Evolutionary conservation across 2,888 invertebrate species (phyloP), one percentile per base, ranked within the genome.

Genomic region (Apoda limacodes): DNA sequence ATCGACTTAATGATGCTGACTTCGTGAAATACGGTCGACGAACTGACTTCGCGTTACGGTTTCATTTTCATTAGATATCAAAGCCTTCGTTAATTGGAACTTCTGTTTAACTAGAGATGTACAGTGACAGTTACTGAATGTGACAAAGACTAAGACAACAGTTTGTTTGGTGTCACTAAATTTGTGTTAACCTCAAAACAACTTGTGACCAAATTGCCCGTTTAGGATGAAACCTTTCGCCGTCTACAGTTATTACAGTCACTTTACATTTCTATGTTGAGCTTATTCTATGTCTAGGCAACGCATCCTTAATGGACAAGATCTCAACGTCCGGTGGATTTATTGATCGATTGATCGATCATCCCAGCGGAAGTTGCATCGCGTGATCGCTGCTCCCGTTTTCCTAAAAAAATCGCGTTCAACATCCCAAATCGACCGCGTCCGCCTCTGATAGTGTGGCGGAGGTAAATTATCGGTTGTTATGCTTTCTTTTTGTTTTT

Each of bases 401-500:
- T 52, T 60, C 58, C 59, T 61, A n/a, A 60, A 40, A 63, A 71
- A 74, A 68, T 65, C 68, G 67, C 59, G 50, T 59, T 60, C 50
- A 41, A 43, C 54, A 58, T 59, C 59, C 60, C 52, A 65, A 72
- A 70, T 67, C 62, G 60, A 35, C 50, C 35, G 52, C 66, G 67
- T 64, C 63, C 67, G 65, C 63, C 63, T 56, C 61, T 57, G 64
- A 67, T 68, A 64, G 54, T 55, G 52, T 34, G 36, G 32, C 35
- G 50, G 48, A 48, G 51, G 57, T 58, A 63, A 74, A 76, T 76
- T 72, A 72, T 74, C 65, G 59, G 70, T 72, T 71, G 58, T 72
- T 75, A 72, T 57, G 65, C 67, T 72, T 69, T 71, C 69, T 70
- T 74, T 71, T 72, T 17, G 5, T 17, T 5, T 64, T 60, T 62